Percentiles rank a stretch among this genome's conserved stretches.
phyloP scores from a whole-genome alignment of 2,888 invertebrate species.

The Linyphia triangularis region DNA sequence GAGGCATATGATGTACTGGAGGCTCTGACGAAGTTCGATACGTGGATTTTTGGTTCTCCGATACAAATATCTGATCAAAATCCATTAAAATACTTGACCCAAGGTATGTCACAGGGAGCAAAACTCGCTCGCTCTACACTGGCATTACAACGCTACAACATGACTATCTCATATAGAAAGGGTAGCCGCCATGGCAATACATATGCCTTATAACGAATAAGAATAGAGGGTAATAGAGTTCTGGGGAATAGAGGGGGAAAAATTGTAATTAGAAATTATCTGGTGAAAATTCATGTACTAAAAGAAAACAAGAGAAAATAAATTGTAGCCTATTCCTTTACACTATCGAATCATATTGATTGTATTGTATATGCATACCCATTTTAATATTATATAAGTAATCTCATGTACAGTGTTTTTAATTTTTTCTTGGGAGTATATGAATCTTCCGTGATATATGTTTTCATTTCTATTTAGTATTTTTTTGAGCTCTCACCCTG shows the following conservation, averaged over 20 bases:
- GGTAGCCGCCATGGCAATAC: neutral
- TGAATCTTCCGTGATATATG: too few relatives aligned
- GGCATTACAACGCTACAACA: neutral
- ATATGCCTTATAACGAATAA: neutral
- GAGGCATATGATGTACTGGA: neutral
- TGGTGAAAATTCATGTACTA: neutral
- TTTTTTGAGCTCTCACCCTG: too few relatives aligned
- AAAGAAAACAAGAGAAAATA: too few relatives aligned
- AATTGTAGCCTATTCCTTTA: too few relatives aligned
- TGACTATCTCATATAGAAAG: neutral
- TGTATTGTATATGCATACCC: too few relatives aligned
- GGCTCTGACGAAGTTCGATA: slow-evolving; percentile 21
- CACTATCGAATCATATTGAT: too few relatives aligned
- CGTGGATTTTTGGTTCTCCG: slow-evolving; percentile 1
- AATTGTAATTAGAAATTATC: neutral
- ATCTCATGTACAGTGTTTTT: too few relatives aligned
- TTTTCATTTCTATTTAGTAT: too few relatives aligned
- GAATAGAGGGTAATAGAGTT: neutral
- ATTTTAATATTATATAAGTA: too few relatives aligned
- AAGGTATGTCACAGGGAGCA: neutral
- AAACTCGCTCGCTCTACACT: neutral
- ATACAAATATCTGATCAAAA: slow-evolving; percentile 19
- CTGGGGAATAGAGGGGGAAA: neutral
- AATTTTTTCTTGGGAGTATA: too few relatives aligned
- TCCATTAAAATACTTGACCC: neutral